Conservation (phyloP, 2,888 invertebrate genomes). For the Tethea ocularis region DNA sequence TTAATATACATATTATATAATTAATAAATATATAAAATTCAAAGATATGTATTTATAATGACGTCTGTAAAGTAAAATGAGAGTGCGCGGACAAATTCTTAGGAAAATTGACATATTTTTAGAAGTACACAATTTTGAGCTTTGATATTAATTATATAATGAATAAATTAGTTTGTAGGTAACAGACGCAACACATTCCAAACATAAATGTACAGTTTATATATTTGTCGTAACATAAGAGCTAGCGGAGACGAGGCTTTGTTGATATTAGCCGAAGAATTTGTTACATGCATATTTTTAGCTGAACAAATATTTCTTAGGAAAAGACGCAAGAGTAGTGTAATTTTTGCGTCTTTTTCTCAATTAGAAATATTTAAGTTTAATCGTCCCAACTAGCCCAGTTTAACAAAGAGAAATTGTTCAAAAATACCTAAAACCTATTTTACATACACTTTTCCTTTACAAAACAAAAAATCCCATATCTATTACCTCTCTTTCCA, state of each 20-base stretch:
- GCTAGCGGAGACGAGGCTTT: conserved; percentile 7
- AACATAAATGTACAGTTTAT: conserved; percentile 49
- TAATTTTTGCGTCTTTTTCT: not conserved
- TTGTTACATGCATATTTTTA: not conserved
- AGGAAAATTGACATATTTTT: conserved; percentile 71
- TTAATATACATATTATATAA: conserved; percentile 54
- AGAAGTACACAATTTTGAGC: conserved; percentile 73
- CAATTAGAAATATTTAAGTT: not conserved
- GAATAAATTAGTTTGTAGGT: conserved; percentile 59
- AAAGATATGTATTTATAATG: conserved; percentile 76
- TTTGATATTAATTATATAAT: conserved; percentile 36
- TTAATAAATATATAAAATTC: conserved; percentile 59
- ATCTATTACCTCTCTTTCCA: conserved; percentile 58
- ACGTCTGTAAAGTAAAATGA: conserved; percentile 76
- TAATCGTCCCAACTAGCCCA: conserved; percentile 14
- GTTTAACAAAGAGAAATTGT: conserved; percentile 44
- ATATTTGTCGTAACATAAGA: conserved; percentile 19
- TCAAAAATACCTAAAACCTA: conserved; percentile 56
- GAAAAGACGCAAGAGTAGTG: not conserved
- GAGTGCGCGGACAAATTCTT: conserved; percentile 55
- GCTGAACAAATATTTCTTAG: not conserved
- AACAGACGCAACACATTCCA: conserved; percentile 61
- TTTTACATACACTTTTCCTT: conserved; percentile 65
- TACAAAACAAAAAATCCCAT: conserved; percentile 61
- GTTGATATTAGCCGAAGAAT: too few species aligned